Evolutionary conservation across 2,888 invertebrate species (phyloP), one percentile per base, ranked within the genome.

Genomic region (Lasioglossum marginatum): DNA sequence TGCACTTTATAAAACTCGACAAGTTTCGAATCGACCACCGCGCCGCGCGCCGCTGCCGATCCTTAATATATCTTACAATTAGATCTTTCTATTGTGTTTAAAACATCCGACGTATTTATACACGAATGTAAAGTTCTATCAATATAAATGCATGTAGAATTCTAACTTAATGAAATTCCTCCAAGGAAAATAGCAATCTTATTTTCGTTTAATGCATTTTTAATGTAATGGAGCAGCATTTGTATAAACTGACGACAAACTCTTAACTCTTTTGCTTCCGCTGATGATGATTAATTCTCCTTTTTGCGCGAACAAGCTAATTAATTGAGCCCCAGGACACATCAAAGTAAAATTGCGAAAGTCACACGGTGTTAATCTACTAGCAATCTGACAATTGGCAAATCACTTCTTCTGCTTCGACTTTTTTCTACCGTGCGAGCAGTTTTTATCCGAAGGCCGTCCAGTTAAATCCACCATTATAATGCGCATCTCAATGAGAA

Each of bases 401-500:
- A 31, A 19, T 23, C 2, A 19, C 40, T 16, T 31, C 31, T 27
- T 60, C 6, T 75, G 43, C 57, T 19, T 27, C 60, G 37, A 40
- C 27, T 75, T 75, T 57, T 52, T 23, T 2, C 19, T 23, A 31
- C 40, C 8, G 27, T 27, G 2, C 40, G n/a, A 37, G n/a, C 8
- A 19, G 19, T 40, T 16, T 57, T 27, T 40, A 75, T 60, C 43
- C 27, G 60, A 75, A 40, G 60, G 60, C 0, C 75, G 75, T 31
- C 60, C 16, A 12, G 31, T 60, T 60, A 60, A 10, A 40, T n/a
- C 40, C 12, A 43, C 2, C 27, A 60, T 37, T 74, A 10, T n/a
- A 40, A 74, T 75, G 40, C 19, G n/a, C 23, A 60, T 75, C 27
- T 37, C 16, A 75, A 52, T 60, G 31, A 45, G 43, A 71, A 43